phyloP scores from a whole-genome alignment of 2,797 vertebrate genomes.

The Manis crassicaudata region DNA sequence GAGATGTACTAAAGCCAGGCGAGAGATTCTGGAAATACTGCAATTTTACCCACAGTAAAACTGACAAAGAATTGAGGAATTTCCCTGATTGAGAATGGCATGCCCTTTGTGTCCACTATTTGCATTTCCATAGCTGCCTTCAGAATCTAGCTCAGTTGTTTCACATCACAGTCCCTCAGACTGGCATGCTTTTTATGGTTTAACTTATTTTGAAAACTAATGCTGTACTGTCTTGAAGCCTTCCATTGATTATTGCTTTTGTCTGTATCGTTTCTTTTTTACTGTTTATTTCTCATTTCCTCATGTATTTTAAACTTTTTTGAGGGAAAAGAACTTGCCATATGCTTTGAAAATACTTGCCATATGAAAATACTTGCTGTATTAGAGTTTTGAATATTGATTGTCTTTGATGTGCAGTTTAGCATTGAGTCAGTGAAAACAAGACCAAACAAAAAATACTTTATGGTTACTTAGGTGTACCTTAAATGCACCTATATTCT shows the following conservation, averaged over 20 bases:
- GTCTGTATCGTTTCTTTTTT: background rate
- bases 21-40: too few relatives aligned
- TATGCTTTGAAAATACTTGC: background rate
- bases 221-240: background rate
- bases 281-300: background rate
- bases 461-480: background rate
- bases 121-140: background rate
- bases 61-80: background rate
- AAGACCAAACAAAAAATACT: background rate
- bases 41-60: background rate
- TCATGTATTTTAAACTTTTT: background rate
- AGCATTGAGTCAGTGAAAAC: background rate
- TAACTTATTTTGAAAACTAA: constrained; percentile 3
- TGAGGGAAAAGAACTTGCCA: background rate
- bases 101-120: background rate
- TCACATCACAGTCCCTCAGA: background rate
- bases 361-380: background rate
- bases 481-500: background rate
- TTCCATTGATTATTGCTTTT: background rate
- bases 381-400: background rate
- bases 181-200: background rate
- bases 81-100: background rate
- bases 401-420: background rate
- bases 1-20: too few relatives aligned
- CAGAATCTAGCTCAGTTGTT: background rate